Conservation (phyloP, 2,797 vertebrate genomes). For the Malacoctenus gilli region DNA sequence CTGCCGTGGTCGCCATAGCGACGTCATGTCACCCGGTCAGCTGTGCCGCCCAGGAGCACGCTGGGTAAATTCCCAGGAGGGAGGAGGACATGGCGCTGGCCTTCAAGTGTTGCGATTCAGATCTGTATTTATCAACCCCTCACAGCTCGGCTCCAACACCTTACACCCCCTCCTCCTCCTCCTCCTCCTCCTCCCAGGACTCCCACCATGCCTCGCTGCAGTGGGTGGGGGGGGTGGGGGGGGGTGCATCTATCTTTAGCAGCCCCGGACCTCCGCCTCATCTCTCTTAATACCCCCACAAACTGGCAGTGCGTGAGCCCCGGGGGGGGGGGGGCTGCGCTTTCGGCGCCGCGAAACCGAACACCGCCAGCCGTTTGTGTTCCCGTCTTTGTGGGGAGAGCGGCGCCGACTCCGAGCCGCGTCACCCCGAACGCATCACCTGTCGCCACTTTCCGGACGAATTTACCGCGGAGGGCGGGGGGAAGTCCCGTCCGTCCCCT, state of each 20-base stretch:
- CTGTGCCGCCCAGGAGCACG: conserved; percentile 33
- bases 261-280: conserved; percentile 21
- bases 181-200: too few relatives aligned
- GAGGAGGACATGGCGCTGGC: conserved; percentile 24
- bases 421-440: background rate
- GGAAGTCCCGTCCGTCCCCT: conserved; percentile 63
- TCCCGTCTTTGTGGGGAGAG: conserved; percentile 10
- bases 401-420: background rate
- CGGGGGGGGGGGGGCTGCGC: too few relatives aligned
- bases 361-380: conserved; percentile 52
- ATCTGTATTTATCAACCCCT: too few relatives aligned
- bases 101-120: conserved; percentile 5
- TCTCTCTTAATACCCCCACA: conserved; percentile 59
- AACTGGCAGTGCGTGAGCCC: conserved; percentile 38
- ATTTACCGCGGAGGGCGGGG: too few relatives aligned
- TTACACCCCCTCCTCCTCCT: conserved; percentile 63
- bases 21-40: conserved; percentile 33
- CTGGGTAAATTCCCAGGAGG: conserved; percentile 35
- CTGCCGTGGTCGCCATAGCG: conserved; percentile 30
- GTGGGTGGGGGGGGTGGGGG: conserved; percentile 31
- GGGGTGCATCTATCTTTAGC: conserved; percentile 73
- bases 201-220: conserved; percentile 60
- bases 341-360: conserved; percentile 72
- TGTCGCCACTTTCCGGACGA: too few relatives aligned
- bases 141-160: conserved; percentile 45